A percentile compares a stretch with the other conserved stretches of the same genome.
Evolutionary conservation across 92 coral and sea anemone species (phyloP).

Genomic region (Diadumene lineata): DNA sequence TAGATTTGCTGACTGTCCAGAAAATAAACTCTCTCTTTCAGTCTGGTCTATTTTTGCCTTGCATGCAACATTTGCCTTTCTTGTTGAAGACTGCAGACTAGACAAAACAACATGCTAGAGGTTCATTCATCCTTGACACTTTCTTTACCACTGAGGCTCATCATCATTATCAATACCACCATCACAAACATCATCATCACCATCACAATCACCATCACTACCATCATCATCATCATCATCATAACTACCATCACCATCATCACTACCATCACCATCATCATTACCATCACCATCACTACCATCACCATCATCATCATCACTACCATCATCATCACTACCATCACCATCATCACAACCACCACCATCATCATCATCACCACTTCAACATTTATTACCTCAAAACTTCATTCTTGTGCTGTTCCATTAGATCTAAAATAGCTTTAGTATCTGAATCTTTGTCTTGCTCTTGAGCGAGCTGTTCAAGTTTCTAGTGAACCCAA

Average conservation of each 20-base stretch:
- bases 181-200: too few relatives aligned
- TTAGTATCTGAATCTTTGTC: conserved; percentile 80
- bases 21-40: conserved; percentile 77
- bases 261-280: not conserved
- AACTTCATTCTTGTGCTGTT: conserved; percentile 70
- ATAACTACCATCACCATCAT: not conserved
- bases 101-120: not conserved
- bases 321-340: not conserved
- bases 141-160: not conserved
- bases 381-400: conserved; percentile 42
- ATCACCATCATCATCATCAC: not conserved
- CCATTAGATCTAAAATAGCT: conserved; percentile 56
- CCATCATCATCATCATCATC: not conserved
- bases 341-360: not conserved
- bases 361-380: not conserved
- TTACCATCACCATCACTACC: not conserved
- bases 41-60: conserved; percentile 81
- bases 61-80: conserved; percentile 84
- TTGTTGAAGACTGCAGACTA: conserved; percentile 81
- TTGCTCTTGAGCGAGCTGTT: conserved; percentile 92
- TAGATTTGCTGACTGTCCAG: conserved; percentile 49
- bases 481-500: conserved; percentile 86
- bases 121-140: not conserved
- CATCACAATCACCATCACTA: not conserved
- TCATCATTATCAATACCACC: not conserved